phyloP scores from a whole-genome alignment of 2,888 invertebrate species.

The Ectobius pallidus region DNA sequence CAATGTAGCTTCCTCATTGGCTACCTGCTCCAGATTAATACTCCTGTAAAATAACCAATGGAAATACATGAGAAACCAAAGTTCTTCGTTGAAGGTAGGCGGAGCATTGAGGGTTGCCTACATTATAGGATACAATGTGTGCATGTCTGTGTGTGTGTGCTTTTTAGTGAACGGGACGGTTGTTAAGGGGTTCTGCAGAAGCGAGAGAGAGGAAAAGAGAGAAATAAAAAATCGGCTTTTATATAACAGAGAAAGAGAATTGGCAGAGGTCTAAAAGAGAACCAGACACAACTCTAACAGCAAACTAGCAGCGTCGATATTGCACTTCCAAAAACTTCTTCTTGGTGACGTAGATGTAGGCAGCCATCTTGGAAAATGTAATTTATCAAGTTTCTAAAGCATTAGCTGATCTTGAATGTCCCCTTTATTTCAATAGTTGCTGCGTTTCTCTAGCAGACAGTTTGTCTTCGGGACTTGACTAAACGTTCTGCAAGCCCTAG shows the following conservation, averaged over 20 bases:
- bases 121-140: slow-evolving; percentile 19
- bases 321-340: background rate
- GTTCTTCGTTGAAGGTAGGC: slow-evolving; percentile 19
- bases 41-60: slow-evolving; percentile 31
- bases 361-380: slow-evolving; percentile 19
- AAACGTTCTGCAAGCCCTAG: background rate
- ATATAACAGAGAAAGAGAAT: slow-evolving; percentile 6
- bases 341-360: background rate
- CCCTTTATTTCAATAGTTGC: slow-evolving; percentile 10
- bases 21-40: slow-evolving; percentile 10
- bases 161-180: background rate
- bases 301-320: background rate
- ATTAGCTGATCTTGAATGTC: slow-evolving; percentile 1
- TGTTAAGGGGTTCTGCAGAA: slow-evolving; percentile 1
- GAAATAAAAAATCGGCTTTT: background rate
- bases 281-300: background rate
- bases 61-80: slow-evolving; percentile 23
- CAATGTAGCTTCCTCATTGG: slow-evolving; percentile 43
- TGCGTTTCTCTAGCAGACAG: background rate
- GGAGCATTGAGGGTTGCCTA: slow-evolving; percentile 24
- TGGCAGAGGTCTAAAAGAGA: background rate
- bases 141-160: background rate
- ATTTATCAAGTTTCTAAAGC: slow-evolving; percentile 11
- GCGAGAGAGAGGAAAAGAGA: slow-evolving; percentile 1
- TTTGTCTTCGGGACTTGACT: background rate